phyloP scores from a whole-genome alignment of 2,797 vertebrate species.

The Rallus crepitans region DNA sequence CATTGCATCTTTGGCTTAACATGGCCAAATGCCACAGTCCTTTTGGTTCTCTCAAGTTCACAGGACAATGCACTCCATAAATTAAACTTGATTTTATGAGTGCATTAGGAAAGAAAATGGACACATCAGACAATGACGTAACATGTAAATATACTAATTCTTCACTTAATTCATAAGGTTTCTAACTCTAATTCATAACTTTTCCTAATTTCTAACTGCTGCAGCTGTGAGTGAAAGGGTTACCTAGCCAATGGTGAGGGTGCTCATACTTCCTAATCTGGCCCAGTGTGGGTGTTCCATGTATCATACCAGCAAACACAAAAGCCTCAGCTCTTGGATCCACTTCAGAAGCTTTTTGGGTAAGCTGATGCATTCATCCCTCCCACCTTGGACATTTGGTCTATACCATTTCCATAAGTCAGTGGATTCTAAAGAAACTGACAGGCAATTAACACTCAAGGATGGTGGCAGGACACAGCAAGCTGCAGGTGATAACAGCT shows the following conservation, averaged over 20 bases:
- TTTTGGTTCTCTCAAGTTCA: not conserved
- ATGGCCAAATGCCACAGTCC: not conserved
- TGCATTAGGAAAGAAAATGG: not conserved
- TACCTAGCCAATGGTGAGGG: not conserved
- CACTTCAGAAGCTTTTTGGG: not conserved
- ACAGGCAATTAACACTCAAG: not conserved
- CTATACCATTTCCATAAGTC: not conserved
- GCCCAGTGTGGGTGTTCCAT: not conserved
- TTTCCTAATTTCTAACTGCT: not conserved
- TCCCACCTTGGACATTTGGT: not conserved
- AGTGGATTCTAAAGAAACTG: not conserved
- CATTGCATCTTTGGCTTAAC: not conserved
- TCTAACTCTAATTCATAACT: not conserved
- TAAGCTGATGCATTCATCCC: not conserved
- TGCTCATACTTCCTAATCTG: not conserved
- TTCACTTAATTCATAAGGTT: not conserved
- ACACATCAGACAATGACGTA: not conserved
- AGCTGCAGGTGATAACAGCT: not conserved
- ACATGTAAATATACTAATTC: not conserved
- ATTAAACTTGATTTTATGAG: not conserved
- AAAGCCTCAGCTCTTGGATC: not conserved
- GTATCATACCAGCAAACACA: rapidly evolving
- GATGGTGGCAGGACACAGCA: not conserved
- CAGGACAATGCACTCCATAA: not conserved
- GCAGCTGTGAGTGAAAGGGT: not conserved